These are phyloP conservation scores for Drosophila prolongata DNA, from an alignment of 2,888 invertebrate genomes.

Conservation along the genomic window DNA sequence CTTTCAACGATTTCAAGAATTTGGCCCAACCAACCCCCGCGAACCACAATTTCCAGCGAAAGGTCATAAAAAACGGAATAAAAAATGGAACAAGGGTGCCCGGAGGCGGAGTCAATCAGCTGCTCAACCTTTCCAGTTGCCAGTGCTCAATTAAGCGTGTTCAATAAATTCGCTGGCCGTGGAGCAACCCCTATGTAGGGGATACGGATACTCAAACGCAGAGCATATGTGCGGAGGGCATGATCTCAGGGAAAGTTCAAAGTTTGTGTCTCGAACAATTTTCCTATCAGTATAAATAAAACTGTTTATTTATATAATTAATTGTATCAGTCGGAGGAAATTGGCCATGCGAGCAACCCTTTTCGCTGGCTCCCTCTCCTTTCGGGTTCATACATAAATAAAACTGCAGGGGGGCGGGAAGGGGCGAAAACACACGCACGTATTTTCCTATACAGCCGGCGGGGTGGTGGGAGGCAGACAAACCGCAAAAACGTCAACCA, in stretches of 20 bases:
- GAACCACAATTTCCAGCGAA: constrained; percentile 16
- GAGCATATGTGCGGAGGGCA: constrained; percentile 57
- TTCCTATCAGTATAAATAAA: constrained; percentile 30
- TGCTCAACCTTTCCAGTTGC: constrained; percentile 71
- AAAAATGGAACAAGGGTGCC: constrained; percentile 33
- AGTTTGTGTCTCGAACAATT: constrained; percentile 52
- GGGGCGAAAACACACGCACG: constrained; percentile 45
- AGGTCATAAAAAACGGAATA: constrained; percentile 61
- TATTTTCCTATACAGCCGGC: background rate
- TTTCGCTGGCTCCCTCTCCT: constrained; percentile 20
- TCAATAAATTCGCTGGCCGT: constrained; percentile 66
- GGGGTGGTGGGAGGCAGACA: constrained; percentile 20
- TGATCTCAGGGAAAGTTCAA: constrained; percentile 52
- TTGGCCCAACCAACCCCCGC: constrained; percentile 4
- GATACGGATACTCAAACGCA: constrained; percentile 7
- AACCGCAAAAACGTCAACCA: constrained; percentile 76
- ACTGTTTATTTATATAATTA: constrained; percentile 74
- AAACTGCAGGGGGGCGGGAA: constrained; percentile 4
- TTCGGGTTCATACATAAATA: constrained; percentile 41
- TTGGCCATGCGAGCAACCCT: constrained; percentile 62
- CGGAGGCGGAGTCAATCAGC: constrained; percentile 66
- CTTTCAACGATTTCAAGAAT: constrained; percentile 48
- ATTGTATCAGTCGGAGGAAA: constrained; percentile 57
- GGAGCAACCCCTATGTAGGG: constrained; percentile 44
- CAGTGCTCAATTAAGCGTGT: constrained; percentile 77